Conservation (phyloP, 2,888 invertebrate species). For the Muscina levida region DNA sequence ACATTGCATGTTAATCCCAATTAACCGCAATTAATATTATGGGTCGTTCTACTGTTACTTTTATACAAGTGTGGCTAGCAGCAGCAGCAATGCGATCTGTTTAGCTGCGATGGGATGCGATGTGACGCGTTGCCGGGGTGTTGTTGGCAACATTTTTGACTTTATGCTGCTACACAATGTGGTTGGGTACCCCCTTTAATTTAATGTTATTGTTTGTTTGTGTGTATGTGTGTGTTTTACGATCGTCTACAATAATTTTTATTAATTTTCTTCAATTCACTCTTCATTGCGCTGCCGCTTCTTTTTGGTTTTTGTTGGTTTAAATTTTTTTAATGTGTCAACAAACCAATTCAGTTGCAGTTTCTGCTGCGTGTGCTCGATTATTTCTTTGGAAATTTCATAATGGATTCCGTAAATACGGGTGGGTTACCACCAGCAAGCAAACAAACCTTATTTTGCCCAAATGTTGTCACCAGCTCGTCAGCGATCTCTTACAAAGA, state of each 20-base stretch:
- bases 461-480: no score
- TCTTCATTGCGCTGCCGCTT: constrained; percentile 5
- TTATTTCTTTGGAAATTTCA: constrained; percentile 5
- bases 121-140: not conserved
- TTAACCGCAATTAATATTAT: constrained; percentile 69
- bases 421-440: constrained; percentile 37
- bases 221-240: constrained; percentile 25
- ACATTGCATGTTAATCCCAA: constrained; percentile 68
- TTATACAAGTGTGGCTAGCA: constrained; percentile 10
- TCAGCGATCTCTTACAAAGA: no score
- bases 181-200: constrained; percentile 1
- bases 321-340: constrained; percentile 23
- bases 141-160: constrained; percentile 35
- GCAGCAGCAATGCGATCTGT: not conserved
- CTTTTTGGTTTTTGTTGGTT: constrained; percentile 11
- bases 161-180: not conserved
- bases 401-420: constrained; percentile 31
- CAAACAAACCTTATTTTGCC: constrained; percentile 53
- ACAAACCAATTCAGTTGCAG: constrained; percentile 16
- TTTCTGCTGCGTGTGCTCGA: constrained; percentile 7
- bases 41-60: constrained; percentile 46
- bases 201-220: not conserved
- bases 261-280: constrained; percentile 55
- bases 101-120: no score
- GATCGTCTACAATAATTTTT: constrained; percentile 49